Conservation (phyloP, 1,140 invertebrate genomes). For the Neelides sp. region DNA sequence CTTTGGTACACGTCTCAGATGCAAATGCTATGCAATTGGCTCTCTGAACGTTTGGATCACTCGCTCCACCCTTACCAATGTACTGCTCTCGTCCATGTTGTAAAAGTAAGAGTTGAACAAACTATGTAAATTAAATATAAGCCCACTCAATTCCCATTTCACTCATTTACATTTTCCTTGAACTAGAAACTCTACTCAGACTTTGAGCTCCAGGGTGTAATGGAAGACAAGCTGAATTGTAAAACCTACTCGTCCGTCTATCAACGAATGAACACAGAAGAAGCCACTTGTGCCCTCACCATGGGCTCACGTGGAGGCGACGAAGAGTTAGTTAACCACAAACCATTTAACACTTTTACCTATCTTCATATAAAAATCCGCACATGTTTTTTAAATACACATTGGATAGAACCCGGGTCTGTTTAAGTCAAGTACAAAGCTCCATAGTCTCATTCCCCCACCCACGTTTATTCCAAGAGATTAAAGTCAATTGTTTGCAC, state of each 20-base stretch:
- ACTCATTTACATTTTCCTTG: constrained; percentile 28
- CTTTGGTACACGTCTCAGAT: constrained; percentile 94
- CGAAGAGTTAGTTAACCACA: constrained; percentile 36
- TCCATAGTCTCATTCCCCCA: background rate
- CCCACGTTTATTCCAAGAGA: background rate
- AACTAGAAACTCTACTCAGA: constrained; percentile 94
- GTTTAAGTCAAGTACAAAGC: too few species aligned
- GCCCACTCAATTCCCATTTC: background rate
- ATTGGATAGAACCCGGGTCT: too few species aligned
- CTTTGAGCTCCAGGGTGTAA: constrained; percentile 96
- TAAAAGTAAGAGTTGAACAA: constrained; percentile 56
- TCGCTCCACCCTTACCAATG: constrained; percentile 93
- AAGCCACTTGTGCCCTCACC: constrained; percentile 80
- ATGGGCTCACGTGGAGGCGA: constrained; percentile 54
- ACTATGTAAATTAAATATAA: background rate
- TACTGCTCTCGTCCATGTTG: constrained; percentile 87
- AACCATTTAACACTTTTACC: background rate
- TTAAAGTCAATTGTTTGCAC: background rate
- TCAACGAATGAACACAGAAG: constrained; percentile 88
- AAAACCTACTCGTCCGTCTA: constrained; percentile 89
- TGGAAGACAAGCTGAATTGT: constrained; percentile 94
- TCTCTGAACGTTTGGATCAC: constrained; percentile 83
- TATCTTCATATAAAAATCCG: too few species aligned
- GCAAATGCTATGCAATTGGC: constrained; percentile 85
- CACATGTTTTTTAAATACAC: too few species aligned